Conservation (phyloP, 2,113 vertebrate genomes). For the Trematomus loennbergii region DNA sequence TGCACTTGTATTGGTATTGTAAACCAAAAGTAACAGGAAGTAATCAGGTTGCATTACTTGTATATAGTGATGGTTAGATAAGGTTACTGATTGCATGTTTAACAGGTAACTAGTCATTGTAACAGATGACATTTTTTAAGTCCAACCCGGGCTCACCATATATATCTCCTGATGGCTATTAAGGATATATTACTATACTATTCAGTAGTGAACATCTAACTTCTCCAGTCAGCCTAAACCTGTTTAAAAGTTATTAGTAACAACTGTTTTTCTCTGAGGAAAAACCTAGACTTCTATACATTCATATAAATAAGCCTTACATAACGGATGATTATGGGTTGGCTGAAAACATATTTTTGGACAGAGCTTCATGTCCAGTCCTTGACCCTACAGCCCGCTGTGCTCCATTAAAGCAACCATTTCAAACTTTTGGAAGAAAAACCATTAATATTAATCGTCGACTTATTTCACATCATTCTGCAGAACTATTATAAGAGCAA, state of each 20-base stretch:
- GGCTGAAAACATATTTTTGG: too few species aligned
- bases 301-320: too few species aligned
- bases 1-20: background rate
- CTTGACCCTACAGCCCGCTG: background rate
- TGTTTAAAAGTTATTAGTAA: too few species aligned
- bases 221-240: too few species aligned
- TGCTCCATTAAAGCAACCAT: constrained; percentile 63
- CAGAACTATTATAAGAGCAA: constrained; percentile 57
- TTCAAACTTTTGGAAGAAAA: constrained; percentile 54
- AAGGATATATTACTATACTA: too few species aligned
- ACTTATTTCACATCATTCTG: constrained; percentile 63
- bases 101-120: background rate
- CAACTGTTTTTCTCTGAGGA: too few species aligned
- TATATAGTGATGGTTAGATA: background rate
- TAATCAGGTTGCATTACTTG: background rate
- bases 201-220: too few species aligned
- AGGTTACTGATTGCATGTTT: background rate
- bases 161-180: too few species aligned
- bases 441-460: constrained; percentile 73
- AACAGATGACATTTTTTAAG: too few species aligned
- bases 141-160: too few species aligned
- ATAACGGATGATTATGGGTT: too few species aligned
- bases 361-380: background rate
- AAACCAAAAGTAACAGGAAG: background rate
- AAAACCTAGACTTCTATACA: too few species aligned